Base-by-base conservation (phyloP, 2,888 invertebrate genomes). In the Strigamia crassipes region DNA sequence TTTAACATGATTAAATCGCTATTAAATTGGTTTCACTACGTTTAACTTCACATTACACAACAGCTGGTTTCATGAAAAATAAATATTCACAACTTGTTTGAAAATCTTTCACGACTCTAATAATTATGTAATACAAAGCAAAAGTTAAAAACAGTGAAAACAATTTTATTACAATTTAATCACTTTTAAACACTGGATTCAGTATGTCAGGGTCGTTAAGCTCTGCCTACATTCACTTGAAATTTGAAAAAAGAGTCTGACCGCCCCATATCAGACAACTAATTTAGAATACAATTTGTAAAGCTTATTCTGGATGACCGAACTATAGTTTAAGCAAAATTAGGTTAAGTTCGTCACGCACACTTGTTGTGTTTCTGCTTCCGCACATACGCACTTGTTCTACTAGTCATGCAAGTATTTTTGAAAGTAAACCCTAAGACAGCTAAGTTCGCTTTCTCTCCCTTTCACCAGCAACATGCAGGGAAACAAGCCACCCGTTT, bases 341-440 rank as follows among this genome's bases (percentile, higher is more conserved):
- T 61, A 61, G 61, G 61, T 61, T 61, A 61, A 61, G 61, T 18
- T 61, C 61, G 61, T 61, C 18, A 61, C 18, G 61, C 61, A 61
- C 21, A 1, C 15, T 61, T 61, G 18, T 15, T 9, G 18, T 21
- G 9, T 12, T 61, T n/a, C 18, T n/a, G 13, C n/a, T 61, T 61
- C 61, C 61, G 21, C n/a, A n/a, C n/a, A 61, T 3, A n/a, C 2
- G 9, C 61, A n/a, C 61, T 21, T 61, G 61, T 61, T 61, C 61
- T 61, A 61, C 61, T 61, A 61, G 61, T 61, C 61, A 61, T n/a
- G 61, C 61, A 61, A 61, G 61, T 9, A 61, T 61, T 61, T 21
- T 61, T 61, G n/a, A 21, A n/a, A 61, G n/a, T 61, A 18, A n/a
- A 61, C 13, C 18, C 1, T n/a, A 9, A 9, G n/a, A 21, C 61